Evolutionary conservation across 64 coral and sea anemone species (phyloP).

Genomic region (Actinia equina): DNA sequence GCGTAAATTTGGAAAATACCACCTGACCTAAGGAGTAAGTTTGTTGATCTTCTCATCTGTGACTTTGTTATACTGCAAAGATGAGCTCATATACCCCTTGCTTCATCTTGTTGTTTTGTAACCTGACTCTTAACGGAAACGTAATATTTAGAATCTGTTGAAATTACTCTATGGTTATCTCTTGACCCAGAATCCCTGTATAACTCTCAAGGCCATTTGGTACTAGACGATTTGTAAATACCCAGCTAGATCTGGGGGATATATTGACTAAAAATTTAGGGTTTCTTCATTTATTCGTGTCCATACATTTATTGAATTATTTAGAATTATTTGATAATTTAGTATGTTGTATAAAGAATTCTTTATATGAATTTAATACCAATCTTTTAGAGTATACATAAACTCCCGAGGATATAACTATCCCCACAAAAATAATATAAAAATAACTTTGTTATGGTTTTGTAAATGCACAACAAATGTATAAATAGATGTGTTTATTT

Average conservation of each 20-base stretch:
- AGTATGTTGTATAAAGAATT: no score
- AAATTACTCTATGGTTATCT: constrained; percentile 12
- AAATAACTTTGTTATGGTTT: not conserved
- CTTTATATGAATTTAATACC: not conserved
- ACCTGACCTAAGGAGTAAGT: not conserved
- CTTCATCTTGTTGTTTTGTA: constrained; percentile 8
- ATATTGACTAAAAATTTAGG: not conserved
- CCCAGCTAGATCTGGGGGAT: not conserved
- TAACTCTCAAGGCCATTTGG: not conserved
- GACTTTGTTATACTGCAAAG: not conserved
- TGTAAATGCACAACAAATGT: not conserved
- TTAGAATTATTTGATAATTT: no score
- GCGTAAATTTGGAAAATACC: not conserved
- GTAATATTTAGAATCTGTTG: constrained; percentile 18
- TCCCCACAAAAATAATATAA: not conserved
- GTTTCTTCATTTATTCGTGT: not conserved
- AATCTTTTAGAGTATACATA: not conserved
- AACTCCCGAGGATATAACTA: not conserved
- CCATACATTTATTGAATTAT: not conserved
- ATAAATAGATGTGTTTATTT: constrained; percentile 8
- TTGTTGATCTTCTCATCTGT: not conserved
- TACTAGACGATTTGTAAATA: constrained; percentile 7
- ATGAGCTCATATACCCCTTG: not conserved
- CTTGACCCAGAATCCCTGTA: constrained; percentile 10
- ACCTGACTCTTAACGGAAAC: constrained; percentile 10